Base-by-base conservation (phyloP, 2,113 vertebrate species). In the Callithrix jacchus region DNA sequence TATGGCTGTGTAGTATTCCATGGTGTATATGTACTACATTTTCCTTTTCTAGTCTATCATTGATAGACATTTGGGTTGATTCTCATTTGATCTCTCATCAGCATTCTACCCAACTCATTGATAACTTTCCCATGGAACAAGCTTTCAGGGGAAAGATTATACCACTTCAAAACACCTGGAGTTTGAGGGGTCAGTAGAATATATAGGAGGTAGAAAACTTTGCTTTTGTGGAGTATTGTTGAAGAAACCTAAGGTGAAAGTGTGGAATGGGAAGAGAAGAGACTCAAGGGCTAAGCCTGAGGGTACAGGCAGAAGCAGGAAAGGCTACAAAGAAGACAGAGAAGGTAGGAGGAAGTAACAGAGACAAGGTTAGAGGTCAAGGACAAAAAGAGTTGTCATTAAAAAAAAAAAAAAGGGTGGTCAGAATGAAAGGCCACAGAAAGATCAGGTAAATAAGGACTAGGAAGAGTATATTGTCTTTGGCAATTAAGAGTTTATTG, bases 401-500 rank as follows among this genome's bases (percentile, higher is more conserved):
- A n/a, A n/a, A n/a, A 30, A 14, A 64, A 64, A 64, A 27, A 27
- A 85, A 74, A 47, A 32, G 20, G 5, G 37, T 27, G 30, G 6
- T 27, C 27, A 45, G 86, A 91, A 88, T 47, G 35, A 92, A 45
- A 90, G 47, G n/a, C 10, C 12, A 47, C 45, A 17, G 20, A 68
- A 77, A 92, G 18, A 91, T 42, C 56, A 56, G 87, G 66, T 47
- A 88, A 54, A 47, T 42, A 88, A 88, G 35, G 82, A 45, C 45
- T 64, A 21, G 58, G 40, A 96, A 88, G 77, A n/a, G 6, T 21
- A 12, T 21, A 52, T 10, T 88, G 5, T 35, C 76, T 87, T 52
- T 73, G 58, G 35, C 76, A 95, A 84, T 73, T 94, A 35, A 17
- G 30, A 90, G 86, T n/a, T 93, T 35, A 91, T 52, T 71, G 52